phyloP scores from a whole-genome alignment of 2,888 invertebrate genomes.

The Cantharis nigra region DNA sequence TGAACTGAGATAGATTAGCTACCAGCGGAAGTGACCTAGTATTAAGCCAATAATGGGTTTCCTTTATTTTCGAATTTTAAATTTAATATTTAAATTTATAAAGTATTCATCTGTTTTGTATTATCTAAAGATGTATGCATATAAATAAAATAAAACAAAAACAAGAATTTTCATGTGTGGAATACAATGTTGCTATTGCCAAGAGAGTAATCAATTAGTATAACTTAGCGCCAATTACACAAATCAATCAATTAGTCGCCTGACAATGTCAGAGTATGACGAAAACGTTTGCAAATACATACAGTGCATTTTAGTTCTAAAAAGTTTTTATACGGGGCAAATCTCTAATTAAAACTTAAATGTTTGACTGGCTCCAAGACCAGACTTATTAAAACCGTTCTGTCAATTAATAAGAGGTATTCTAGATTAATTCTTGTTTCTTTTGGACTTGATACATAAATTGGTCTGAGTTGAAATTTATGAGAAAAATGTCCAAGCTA shows the following conservation, averaged over 20 bases:
- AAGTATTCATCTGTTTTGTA: no score
- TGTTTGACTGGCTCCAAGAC: slow-evolving; percentile 17
- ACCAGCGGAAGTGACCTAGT: no score
- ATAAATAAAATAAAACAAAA: no score
- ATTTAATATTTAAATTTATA: no score
- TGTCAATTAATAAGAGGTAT: slow-evolving; percentile 49
- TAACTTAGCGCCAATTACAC: not conserved
- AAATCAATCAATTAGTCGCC: not conserved
- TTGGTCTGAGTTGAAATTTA: slow-evolving; percentile 48
- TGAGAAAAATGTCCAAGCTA: slow-evolving; percentile 49
- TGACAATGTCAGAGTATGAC: not conserved
- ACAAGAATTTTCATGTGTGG: no score
- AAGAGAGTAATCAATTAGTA: not conserved
- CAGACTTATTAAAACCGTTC: slow-evolving; percentile 31
- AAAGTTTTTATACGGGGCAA: not conserved
- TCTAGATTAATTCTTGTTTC: slow-evolving; percentile 47
- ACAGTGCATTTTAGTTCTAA: not conserved
- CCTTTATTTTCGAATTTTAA: no score
- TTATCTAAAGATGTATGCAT: no score
- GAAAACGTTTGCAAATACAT: not conserved
- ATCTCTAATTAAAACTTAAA: slow-evolving; percentile 26
- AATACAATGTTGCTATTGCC: not conserved
- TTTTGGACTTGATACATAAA: slow-evolving; percentile 45
- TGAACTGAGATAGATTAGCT: no score
- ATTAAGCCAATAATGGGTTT: no score